phyloP scores from a whole-genome alignment of 2,888 invertebrate species.

The Mystacides longicornis region DNA sequence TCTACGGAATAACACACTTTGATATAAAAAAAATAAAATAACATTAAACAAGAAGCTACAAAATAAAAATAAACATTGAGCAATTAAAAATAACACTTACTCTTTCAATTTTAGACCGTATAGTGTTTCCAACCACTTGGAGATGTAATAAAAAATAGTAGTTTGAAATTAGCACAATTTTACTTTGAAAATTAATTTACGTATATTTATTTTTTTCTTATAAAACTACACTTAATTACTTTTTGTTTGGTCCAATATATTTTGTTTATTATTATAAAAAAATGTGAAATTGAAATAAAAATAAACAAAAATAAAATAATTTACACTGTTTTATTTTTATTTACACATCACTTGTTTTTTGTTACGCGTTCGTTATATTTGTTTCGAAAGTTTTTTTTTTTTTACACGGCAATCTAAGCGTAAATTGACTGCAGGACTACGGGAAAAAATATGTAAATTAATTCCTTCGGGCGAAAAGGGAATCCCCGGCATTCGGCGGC shows the following conservation, averaged over 20 bases:
- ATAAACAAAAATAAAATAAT: too few species aligned
- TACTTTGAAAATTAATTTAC: too few species aligned
- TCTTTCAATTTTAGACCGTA: neutral
- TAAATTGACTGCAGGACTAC: neutral
- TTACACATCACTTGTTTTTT: neutral
- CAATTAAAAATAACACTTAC: too few species aligned
- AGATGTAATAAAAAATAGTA: too few species aligned
- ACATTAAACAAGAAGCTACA: neutral
- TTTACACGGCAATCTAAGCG: neutral
- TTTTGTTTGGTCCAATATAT: too few species aligned
- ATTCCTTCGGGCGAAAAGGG: slow-evolving; percentile 23
- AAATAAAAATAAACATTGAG: slow-evolving; percentile 3
- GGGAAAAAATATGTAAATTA: slow-evolving; percentile 2
- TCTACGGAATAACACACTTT: neutral
- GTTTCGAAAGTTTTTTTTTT: slow-evolving; percentile 14
- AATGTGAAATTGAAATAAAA: too few species aligned
- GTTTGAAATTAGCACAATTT: too few species aligned
- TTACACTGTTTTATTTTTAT: too few species aligned
- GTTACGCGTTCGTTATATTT: slow-evolving; percentile 11
- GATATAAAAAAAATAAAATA: too few species aligned
- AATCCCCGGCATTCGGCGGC: slow-evolving; percentile 19
- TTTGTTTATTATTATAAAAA: too few species aligned
- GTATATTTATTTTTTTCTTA: too few species aligned
- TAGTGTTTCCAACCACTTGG: neutral
- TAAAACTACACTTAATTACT: too few species aligned